These are phyloP conservation scores for Sardinella longiceps DNA, from an alignment of 2,797 vertebrate species.

Conservation along the genomic window DNA sequence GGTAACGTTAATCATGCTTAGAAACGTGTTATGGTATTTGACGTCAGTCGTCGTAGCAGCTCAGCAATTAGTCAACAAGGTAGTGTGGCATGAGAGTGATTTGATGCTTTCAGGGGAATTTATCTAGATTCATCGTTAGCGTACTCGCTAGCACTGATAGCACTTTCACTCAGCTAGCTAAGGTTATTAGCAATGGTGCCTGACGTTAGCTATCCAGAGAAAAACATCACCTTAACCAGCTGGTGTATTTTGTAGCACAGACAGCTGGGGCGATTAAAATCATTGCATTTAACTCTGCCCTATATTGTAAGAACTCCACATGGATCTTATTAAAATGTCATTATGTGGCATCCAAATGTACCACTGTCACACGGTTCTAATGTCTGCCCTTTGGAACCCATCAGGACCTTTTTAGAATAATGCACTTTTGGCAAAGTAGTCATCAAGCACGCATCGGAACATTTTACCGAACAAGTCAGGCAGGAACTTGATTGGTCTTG, in stretches of 20 bases:
- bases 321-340: background rate
- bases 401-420: background rate
- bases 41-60: background rate
- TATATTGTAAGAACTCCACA: background rate
- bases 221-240: background rate
- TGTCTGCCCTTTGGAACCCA: background rate
- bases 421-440: background rate
- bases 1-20: background rate
- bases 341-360: background rate
- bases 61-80: background rate
- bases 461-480: background rate
- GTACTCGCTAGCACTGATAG: background rate
- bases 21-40: background rate
- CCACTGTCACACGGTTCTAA: background rate
- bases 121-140: background rate
- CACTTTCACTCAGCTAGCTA: background rate
- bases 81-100: background rate
- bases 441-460: background rate
- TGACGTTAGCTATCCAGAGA: background rate
- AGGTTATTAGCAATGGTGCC: background rate
- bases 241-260: background rate
- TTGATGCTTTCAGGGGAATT: background rate
- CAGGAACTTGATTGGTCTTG: background rate
- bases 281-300: background rate
- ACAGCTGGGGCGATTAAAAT: background rate